Evolutionary conservation across 2,797 vertebrate genomes (phyloP), one percentile per base, ranked within the genome.

Genomic region (Choloepus didactylus): DNA sequence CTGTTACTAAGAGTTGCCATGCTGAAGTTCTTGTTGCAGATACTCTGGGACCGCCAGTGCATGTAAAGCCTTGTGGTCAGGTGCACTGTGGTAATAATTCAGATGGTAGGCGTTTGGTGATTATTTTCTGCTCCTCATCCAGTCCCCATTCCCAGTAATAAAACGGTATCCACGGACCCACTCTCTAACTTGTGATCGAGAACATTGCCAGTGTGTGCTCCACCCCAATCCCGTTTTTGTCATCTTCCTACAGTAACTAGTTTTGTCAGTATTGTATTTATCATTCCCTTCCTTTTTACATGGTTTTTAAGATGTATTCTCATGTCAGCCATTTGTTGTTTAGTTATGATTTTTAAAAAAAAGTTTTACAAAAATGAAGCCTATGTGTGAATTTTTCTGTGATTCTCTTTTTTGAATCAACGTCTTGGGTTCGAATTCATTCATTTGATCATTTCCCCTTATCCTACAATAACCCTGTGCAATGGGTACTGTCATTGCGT

Each of bases 341-440:
- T 59, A 69, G 14, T 67, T 93, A 41, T 54, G 72, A 64, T 82
- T 94, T 69, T 62, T 72, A 41, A 3, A 89, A 93, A 73, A 86
- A 41, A 11, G 3, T 2, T 87, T 79, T 79, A 51, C 87, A 44
- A 93, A 85, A 95, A 60, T 49, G 64, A 38, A 90, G n/a, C 31
- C 23, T 62, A 15, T 41, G 49, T 60, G 21, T 83, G 38, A 77
- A n/a, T 88, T 86, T 87, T 89, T 77, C 14, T 87, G 21, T 27
- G 41, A 5, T 15, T 27, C 62, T 35, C 0, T 27, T 8, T 73
- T 75, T 83, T 27, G 23, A 51, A 35, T 95, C n/a, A 77, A 21
- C 16, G 9, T 76, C 51, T 66, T 54, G 35, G 9, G 29, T 56
- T 92, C 86, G n/a, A 86, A 67, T 89, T 80, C 2, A 60, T 83